Conservation (phyloP, 2,797 vertebrate genomes). For the Rachycentron canadum region DNA sequence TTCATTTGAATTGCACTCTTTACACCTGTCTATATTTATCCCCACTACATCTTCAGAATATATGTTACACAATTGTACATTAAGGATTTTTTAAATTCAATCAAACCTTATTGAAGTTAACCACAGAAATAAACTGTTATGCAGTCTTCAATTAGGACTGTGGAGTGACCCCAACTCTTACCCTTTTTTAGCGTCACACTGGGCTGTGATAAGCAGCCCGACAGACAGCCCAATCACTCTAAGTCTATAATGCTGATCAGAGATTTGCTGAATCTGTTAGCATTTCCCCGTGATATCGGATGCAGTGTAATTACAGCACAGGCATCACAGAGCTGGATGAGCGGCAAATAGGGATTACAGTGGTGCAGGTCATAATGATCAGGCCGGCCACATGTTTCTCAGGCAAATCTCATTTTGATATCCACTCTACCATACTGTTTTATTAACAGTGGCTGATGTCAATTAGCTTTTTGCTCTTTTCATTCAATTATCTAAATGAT, state of each 20-base stretch:
- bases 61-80: background rate
- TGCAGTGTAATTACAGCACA: slow-evolving; percentile 87
- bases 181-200: slow-evolving; percentile 15
- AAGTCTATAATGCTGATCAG: slow-evolving; percentile 87
- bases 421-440: slow-evolving; percentile 51
- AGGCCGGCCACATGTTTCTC: slow-evolving; percentile 81
- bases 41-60: background rate
- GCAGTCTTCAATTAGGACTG: slow-evolving; percentile 25
- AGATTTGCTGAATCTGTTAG: slow-evolving; percentile 88
- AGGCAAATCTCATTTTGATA: slow-evolving; percentile 73
- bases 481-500: slow-evolving; percentile 44
- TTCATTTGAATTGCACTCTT: background rate
- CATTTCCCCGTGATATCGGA: slow-evolving; percentile 80
- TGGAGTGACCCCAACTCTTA: background rate
- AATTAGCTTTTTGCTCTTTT: slow-evolving; percentile 49
- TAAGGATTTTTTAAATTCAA: background rate
- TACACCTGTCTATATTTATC: background rate
- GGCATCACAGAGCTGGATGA: slow-evolving; percentile 84
- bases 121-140: background rate
- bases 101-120: background rate
- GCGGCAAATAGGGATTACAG: slow-evolving; percentile 85
- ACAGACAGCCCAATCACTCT: slow-evolving; percentile 74
- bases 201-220: slow-evolving; percentile 63
- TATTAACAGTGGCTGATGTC: slow-evolving; percentile 53
- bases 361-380: slow-evolving; percentile 79